Conservation (phyloP, 2,888 invertebrate genomes). For the Mesodorylaimus sp. region DNA sequence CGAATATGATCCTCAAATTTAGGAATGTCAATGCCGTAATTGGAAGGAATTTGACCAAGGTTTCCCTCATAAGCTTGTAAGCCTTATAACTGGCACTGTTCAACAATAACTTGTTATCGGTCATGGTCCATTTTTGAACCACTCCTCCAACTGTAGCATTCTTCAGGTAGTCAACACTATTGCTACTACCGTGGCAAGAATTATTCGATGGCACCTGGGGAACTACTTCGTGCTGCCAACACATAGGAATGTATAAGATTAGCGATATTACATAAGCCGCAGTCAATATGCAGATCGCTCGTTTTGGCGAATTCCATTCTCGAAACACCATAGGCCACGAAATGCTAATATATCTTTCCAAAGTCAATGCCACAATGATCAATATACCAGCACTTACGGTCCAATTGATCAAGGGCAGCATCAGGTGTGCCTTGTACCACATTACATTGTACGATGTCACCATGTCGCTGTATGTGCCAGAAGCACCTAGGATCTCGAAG, state of each 20-base stretch:
- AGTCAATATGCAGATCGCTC: constrained; percentile 20
- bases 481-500: constrained; percentile 19
- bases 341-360: constrained; percentile 23
- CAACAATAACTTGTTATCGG: neutral
- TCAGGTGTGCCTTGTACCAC: constrained; percentile 18
- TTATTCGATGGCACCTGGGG: neutral
- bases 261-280: constrained; percentile 22
- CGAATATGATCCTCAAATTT: constrained; percentile 27
- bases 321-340: constrained; percentile 28
- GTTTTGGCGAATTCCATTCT: constrained; percentile 25
- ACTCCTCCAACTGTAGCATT: too few relatives aligned
- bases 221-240: constrained; percentile 5
- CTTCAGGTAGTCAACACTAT: too few relatives aligned
- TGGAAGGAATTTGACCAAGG: constrained; percentile 23
- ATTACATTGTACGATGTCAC: constrained; percentile 4
- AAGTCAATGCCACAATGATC: constrained; percentile 24
- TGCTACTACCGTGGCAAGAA: neutral
- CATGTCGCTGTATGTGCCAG: too few relatives aligned
- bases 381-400: constrained; percentile 17
- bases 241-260: constrained; percentile 23
- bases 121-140: too few relatives aligned
- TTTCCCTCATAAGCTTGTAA: constrained; percentile 28
- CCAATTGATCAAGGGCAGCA: constrained; percentile 27
- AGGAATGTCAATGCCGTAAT: constrained; percentile 24
- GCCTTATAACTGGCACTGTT: neutral